These are phyloP conservation scores for Monoplex corrugatus DNA, from an alignment of 2,888 invertebrate species.

Conservation along the genomic window DNA sequence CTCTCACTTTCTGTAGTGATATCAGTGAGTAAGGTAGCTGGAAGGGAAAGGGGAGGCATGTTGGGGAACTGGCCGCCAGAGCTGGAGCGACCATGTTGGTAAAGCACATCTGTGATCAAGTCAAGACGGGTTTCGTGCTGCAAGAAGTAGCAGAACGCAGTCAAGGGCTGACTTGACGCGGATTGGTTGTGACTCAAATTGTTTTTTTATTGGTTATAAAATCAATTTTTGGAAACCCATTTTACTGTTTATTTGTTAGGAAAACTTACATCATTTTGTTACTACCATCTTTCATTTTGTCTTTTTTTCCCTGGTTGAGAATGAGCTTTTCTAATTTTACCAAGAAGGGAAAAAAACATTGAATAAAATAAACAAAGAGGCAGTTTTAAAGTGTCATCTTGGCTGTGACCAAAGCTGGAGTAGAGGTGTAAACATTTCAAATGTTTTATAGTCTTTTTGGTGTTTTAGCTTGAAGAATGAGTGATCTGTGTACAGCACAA, in stretches of 20 bases:
- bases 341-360: background rate
- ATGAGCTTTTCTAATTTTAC: background rate
- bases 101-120: slow-evolving; percentile 51
- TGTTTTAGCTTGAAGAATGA: background rate
- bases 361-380: background rate
- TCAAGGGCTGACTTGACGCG: slow-evolving; percentile 38
- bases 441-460: background rate
- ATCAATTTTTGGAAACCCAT: background rate
- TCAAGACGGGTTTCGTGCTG: slow-evolving; percentile 46
- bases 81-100: background rate
- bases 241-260: slow-evolving; percentile 22
- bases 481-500: slow-evolving; percentile 25
- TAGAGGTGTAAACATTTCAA: background rate
- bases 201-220: slow-evolving; percentile 8
- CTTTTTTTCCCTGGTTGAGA: background rate
- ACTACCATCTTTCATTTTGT: background rate
- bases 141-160: slow-evolving; percentile 39
- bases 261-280: slow-evolving; percentile 17
- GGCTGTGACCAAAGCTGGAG: background rate
- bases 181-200: slow-evolving; percentile 43
- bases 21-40: background rate
- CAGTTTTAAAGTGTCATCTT: slow-evolving; percentile 11
- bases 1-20: background rate
- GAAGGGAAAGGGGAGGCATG: background rate
- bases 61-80: background rate